Base-by-base conservation (phyloP, 2,113 vertebrate species). In the Rhynchomys soricoides region DNA sequence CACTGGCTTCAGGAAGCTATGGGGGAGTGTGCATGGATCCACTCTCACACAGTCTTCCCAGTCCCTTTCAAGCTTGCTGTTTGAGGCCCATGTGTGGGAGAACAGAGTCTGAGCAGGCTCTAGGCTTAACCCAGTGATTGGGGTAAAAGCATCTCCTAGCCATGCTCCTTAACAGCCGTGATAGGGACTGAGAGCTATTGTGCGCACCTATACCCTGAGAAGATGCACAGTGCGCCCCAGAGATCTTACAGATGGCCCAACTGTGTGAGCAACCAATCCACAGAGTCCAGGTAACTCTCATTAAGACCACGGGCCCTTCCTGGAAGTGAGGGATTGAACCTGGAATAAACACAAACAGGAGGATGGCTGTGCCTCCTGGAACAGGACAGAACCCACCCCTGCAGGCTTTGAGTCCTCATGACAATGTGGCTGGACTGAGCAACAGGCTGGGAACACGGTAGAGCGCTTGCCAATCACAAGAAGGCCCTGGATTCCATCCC, bases 101-200 rank as follows among this genome's bases (percentile, higher is more conserved):
- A 31, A 8, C 7, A 74, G 78, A 50, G 17, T 57, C 43, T 74
- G 21, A 86, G 68, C 12, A n/a, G 78, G 17, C 22, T n/a, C 57
- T 22, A 10, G 37, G 34, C 4, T 66, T 8, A 55, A 59, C 62
- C 75, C 62, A 40, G 12, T n/a, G n/a, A 34, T 13, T 43, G 15
- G 21, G 37, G 37, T 11, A 12, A 55, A 43, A 74, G 22, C 29
- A 13, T 52, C 43, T 9, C 34, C 11, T 24, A 22, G 59, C 8
- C 5, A 0, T 2, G 24, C 19, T 29, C 55, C 13, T 21, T 11
- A 37, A 4, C 15, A 16, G 0, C n/a, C 45, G n/a, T n/a, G 50
- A 19, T 21, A 87, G 43, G 43, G 82, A 22, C 52, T 52, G 17
- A n/a, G 52, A 55, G 40, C 19, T 2, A 6, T 0, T n/a, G 62